These are phyloP conservation scores for Tetanocera ferruginea DNA, from an alignment of 2,888 invertebrate species.

Conservation along the genomic window DNA sequence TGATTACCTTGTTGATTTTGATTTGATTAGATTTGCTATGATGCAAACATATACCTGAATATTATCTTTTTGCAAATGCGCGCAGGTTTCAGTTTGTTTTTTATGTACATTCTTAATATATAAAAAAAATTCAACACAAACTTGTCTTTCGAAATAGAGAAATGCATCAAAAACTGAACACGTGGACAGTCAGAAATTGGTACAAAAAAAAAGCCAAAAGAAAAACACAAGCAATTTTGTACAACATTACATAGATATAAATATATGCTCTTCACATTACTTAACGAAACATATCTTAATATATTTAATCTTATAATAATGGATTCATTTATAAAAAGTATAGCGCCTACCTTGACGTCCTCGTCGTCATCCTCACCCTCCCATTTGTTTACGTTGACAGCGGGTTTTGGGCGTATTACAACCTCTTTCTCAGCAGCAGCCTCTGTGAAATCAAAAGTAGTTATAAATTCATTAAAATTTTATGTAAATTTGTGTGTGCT, in stretches of 20 bases:
- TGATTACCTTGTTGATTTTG: neutral
- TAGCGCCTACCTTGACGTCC: constrained; percentile 79
- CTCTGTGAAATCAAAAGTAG: constrained; percentile 55
- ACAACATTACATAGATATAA: neutral
- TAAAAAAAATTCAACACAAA: too few relatives aligned
- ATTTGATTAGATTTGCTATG: too few relatives aligned
- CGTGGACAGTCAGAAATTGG: constrained; percentile 54
- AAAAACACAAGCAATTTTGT: neutral
- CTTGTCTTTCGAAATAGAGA: neutral
- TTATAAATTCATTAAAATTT: neutral
- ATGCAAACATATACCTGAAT: neutral
- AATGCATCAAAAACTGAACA: constrained; percentile 53
- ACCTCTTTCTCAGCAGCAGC: constrained; percentile 73
- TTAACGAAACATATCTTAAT: neutral
- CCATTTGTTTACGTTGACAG: constrained; percentile 79
- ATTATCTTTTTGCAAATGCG: too few relatives aligned
- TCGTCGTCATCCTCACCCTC: constrained; percentile 92
- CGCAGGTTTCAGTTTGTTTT: too few relatives aligned
- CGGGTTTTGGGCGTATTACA: constrained; percentile 78
- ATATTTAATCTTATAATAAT: neutral
- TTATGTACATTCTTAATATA: too few relatives aligned
- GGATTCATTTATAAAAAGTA: neutral
- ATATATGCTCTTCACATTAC: neutral
- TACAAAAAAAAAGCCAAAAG: neutral
- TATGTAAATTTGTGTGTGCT: neutral